phyloP scores from a whole-genome alignment of 64 coral and sea anemone species.

The Pocillopora damicornis region DNA sequence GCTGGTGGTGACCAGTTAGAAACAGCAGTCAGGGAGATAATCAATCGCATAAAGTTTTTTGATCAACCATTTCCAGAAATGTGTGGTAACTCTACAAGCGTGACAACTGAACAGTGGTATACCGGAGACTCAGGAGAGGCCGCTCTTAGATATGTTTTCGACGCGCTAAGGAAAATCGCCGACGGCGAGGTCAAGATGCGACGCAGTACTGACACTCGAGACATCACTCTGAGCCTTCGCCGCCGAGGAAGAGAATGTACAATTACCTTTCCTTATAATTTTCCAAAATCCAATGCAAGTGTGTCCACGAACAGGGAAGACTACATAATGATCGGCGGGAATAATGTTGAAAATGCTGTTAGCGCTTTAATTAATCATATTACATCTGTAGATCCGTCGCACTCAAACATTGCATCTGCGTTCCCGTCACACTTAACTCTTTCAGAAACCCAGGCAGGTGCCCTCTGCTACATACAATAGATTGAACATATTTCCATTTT shows the following conservation, averaged over 20 bases:
- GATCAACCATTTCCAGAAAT: neutral
- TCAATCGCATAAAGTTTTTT: neutral
- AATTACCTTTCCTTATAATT: neutral
- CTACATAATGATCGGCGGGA: neutral
- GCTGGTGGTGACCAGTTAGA: neutral
- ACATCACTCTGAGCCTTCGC: neutral
- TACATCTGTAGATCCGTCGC: neutral
- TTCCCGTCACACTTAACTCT: too few relatives aligned
- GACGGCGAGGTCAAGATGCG: neutral
- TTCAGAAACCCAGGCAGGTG: too few relatives aligned
- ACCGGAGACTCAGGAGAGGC: neutral
- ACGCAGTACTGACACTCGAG: neutral
- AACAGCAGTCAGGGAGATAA: constrained; percentile 5
- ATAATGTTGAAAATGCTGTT: neutral
- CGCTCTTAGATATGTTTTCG: neutral
- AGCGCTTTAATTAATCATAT: constrained; percentile 5
- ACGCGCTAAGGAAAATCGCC: neutral
- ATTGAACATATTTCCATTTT: too few relatives aligned
- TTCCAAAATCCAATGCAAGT: constrained; percentile 1
- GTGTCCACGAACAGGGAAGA: neutral
- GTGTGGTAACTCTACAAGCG: neutral
- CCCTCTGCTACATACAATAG: too few relatives aligned
- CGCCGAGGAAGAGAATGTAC: neutral
- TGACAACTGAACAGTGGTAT: constrained; percentile 3
- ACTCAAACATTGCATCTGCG: too few relatives aligned